These are phyloP conservation scores for Manis javanica DNA, from an alignment of 2,797 vertebrate genomes.

Conservation along the genomic window DNA sequence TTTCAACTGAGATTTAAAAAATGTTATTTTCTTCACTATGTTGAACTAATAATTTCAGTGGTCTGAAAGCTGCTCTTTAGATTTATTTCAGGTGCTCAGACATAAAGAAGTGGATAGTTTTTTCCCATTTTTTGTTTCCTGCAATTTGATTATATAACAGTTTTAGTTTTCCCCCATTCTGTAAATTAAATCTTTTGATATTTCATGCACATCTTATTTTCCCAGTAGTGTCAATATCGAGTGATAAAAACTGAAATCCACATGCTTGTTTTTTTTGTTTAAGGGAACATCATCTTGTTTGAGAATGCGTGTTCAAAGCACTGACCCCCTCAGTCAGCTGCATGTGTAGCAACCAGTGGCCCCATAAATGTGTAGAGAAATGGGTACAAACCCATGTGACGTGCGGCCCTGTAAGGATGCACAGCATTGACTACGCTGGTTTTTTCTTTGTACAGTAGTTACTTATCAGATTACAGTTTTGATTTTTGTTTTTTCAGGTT, in stretches of 20 bases:
- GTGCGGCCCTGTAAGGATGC: background rate
- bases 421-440: background rate
- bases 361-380: background rate
- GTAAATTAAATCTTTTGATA: slow-evolving; percentile 76
- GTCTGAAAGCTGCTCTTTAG: slow-evolving; percentile 76
- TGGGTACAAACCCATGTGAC: background rate
- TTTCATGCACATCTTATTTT: slow-evolving; percentile 80
- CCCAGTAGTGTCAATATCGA: slow-evolving; percentile 57
- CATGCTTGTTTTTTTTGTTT: slow-evolving; percentile 32
- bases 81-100: slow-evolving; percentile 75
- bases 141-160: slow-evolving; percentile 44
- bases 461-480: slow-evolving; percentile 54
- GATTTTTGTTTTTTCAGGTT: slow-evolving; percentile 35
- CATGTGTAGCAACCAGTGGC: background rate
- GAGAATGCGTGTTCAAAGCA: background rate
- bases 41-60: slow-evolving; percentile 79
- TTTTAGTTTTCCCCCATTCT: slow-evolving; percentile 67
- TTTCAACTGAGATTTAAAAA: slow-evolving; percentile 58
- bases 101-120: slow-evolving; percentile 15
- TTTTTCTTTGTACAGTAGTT: slow-evolving; percentile 20
- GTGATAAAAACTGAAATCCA: background rate
- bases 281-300: slow-evolving; percentile 62
- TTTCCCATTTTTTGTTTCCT: slow-evolving; percentile 59
- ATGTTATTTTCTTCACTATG: slow-evolving; percentile 64
- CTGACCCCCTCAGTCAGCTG: background rate